These are phyloP conservation scores for Paralichthys olivaceus DNA, from an alignment of 2,113 vertebrate genomes.

Conservation along the genomic window DNA sequence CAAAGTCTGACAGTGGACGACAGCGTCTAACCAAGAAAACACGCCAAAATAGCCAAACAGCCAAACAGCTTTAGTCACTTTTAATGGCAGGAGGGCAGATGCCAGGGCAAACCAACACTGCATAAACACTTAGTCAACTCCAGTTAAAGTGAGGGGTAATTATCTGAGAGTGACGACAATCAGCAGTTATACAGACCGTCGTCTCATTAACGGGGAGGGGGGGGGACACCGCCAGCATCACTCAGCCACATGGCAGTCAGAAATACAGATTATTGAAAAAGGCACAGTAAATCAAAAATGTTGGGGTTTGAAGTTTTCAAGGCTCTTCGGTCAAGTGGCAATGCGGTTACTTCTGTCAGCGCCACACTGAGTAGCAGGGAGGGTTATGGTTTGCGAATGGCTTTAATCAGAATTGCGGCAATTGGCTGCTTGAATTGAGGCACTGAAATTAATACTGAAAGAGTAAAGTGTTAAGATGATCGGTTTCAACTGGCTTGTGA, in stretches of 20 bases:
- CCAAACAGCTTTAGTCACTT: constrained; percentile 60
- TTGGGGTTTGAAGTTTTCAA: constrained; percentile 7
- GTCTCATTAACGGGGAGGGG: constrained; percentile 58
- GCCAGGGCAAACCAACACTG: constrained; percentile 60
- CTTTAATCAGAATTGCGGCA: neutral
- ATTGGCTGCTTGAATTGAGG: neutral
- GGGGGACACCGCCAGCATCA: constrained; percentile 26
- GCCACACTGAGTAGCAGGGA: neutral
- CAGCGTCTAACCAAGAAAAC: constrained; percentile 23
- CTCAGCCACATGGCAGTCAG: constrained; percentile 32
- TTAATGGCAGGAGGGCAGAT: constrained; percentile 66
- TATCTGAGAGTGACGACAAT: constrained; percentile 72
- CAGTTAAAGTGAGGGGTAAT: constrained; percentile 66
- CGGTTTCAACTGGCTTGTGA: neutral
- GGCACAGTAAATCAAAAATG: constrained; percentile 19
- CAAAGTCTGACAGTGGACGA: constrained; percentile 29
- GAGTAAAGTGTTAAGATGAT: neutral
- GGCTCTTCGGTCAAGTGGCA: constrained; percentile 9
- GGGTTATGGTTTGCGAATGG: neutral
- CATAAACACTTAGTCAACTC: constrained; percentile 71
- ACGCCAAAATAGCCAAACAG: constrained; percentile 20
- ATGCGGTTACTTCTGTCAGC: constrained; percentile 1
- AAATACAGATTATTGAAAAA: constrained; percentile 32
- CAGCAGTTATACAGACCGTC: constrained; percentile 47
- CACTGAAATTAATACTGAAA: constrained; percentile 6